Conservation (phyloP, 2,888 invertebrate species). For the Oeneis ivallda region DNA sequence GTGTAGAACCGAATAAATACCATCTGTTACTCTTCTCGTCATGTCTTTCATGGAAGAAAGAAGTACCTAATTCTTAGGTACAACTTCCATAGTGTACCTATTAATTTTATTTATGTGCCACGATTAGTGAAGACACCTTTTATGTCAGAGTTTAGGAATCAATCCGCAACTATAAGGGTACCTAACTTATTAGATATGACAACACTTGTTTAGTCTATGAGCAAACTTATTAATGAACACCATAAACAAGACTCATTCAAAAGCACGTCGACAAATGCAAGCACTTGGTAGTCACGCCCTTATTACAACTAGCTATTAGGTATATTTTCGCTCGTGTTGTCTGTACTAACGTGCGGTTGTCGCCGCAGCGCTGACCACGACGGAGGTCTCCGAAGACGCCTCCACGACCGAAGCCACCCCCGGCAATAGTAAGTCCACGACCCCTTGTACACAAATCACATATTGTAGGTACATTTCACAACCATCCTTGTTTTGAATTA, state of each 20-base stretch:
- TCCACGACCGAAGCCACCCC: slow-evolving; percentile 52
- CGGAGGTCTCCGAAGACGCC: slow-evolving; percentile 49
- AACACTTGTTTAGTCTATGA: too few relatives aligned
- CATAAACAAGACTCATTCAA: slow-evolving; percentile 13
- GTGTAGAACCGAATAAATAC: too few relatives aligned
- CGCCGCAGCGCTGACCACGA: slow-evolving; percentile 57
- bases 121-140: too few relatives aligned
- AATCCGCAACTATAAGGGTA: too few relatives aligned
- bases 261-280: not conserved
- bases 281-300: slow-evolving; percentile 5
- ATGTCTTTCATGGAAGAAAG: too few relatives aligned
- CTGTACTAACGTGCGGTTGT: slow-evolving; percentile 62
- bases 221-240: not conserved
- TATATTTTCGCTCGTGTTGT: slow-evolving; percentile 43
- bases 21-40: too few relatives aligned
- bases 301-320: slow-evolving; percentile 16
- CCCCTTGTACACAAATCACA: slow-evolving; percentile 10
- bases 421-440: slow-evolving; percentile 38
- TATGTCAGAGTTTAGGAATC: too few relatives aligned
- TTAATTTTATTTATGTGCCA: too few relatives aligned
- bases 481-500: too few relatives aligned
- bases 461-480: not conserved
- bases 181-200: too few relatives aligned
- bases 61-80: too few relatives aligned
- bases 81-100: too few relatives aligned